Conservation (phyloP, 2,113 vertebrate genomes). For the Odocoileus virginianus region DNA sequence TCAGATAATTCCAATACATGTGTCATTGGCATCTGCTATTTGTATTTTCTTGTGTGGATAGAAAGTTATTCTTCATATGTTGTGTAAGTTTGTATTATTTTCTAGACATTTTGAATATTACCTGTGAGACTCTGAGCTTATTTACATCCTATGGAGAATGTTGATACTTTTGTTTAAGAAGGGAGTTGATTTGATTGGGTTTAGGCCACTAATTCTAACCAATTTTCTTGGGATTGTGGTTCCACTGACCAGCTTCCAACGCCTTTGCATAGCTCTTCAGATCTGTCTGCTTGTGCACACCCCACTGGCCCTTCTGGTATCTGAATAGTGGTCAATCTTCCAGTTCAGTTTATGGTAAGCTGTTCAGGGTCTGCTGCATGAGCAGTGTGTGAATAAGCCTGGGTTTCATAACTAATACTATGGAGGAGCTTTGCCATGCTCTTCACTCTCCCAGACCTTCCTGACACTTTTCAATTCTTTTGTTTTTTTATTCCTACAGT, state of each 20-base stretch:
- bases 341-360: background rate
- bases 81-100: background rate
- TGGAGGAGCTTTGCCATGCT: background rate
- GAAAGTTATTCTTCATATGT: background rate
- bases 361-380: background rate
- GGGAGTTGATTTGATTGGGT: background rate
- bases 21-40: background rate
- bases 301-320: background rate
- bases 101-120: background rate
- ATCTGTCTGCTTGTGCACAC: background rate
- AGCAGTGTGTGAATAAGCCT: background rate
- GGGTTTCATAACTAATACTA: background rate
- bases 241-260: background rate
- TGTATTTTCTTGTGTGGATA: background rate
- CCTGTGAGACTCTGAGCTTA: background rate
- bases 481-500: background rate
- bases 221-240: background rate
- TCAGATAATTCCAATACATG: background rate
- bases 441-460: background rate
- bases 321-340: background rate
- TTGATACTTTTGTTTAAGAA: background rate
- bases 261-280: background rate
- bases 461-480: background rate
- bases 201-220: background rate
- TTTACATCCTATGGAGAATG: background rate